phyloP scores from a whole-genome alignment of 2,888 invertebrate species.

The Torymus auratus region DNA sequence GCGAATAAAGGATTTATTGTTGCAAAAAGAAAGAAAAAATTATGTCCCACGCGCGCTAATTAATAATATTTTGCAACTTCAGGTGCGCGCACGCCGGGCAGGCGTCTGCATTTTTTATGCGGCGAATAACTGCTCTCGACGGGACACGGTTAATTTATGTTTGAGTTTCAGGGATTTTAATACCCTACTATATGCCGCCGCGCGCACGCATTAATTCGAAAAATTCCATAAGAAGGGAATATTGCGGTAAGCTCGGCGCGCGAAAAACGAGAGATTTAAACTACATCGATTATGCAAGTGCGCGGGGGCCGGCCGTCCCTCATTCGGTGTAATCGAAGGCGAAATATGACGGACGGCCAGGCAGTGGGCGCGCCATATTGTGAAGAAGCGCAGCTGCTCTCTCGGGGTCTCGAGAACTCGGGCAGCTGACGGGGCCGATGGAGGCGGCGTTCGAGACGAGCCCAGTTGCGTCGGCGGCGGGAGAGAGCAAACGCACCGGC shows the following conservation, averaged over 20 bases:
- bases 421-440: conserved; percentile 29
- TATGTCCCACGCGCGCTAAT: conserved; percentile 19
- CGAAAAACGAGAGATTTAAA: too few species aligned
- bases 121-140: background rate
- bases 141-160: too few species aligned
- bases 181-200: too few species aligned
- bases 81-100: background rate
- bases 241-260: too few species aligned
- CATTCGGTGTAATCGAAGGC: conserved; percentile 10
- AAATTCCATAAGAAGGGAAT: too few species aligned
- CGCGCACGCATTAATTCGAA: too few species aligned
- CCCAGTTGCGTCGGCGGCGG: conserved; percentile 30
- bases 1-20: conserved; percentile 46
- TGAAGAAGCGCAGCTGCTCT: conserved; percentile 39
- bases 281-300: too few species aligned
- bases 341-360: background rate
- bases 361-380: background rate
- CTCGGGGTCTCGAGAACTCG: conserved; percentile 22
- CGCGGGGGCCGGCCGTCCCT: too few species aligned
- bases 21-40: conserved; percentile 29
- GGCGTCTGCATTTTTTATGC: conserved; percentile 1
- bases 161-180: too few species aligned
- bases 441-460: background rate
- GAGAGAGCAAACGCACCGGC: background rate
- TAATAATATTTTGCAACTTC: conserved; percentile 40